Conservation (phyloP, 2,113 vertebrate genomes). For the Corythoichthys haematopterus region DNA sequence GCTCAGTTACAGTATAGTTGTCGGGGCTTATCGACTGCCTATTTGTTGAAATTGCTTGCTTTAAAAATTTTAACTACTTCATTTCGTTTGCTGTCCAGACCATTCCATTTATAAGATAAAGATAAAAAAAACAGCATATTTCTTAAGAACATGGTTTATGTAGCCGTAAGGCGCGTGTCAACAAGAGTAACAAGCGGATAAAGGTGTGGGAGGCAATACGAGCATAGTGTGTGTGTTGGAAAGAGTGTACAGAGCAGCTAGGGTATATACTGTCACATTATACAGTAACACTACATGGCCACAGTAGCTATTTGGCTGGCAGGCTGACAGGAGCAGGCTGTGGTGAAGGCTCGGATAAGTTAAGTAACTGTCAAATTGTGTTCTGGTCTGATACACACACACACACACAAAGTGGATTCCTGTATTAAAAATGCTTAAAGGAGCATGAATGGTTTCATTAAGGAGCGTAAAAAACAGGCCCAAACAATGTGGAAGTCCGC, state of each 20-base stretch:
- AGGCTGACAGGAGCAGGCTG: slow-evolving; percentile 21
- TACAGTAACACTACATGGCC: slow-evolving; percentile 20
- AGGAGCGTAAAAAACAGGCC: not conserved
- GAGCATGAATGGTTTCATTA: slow-evolving; percentile 4
- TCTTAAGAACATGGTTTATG: not conserved
- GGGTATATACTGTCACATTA: slow-evolving; percentile 23
- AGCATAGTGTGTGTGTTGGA: slow-evolving; percentile 27
- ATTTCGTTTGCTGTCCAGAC: not conserved
- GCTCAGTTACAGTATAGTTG: too few species aligned
- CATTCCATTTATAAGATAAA: not conserved
- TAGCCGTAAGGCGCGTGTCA: slow-evolving; percentile 13
- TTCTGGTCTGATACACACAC: slow-evolving; percentile 1
- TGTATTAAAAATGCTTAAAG: slow-evolving; percentile 11
- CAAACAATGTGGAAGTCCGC: not conserved
- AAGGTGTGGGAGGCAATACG: slow-evolving; percentile 33
- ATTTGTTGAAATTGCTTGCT: not conserved
- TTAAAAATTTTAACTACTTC: not conserved
- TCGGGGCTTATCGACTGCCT: not conserved
- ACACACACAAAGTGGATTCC: not conserved
- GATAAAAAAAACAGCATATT: not conserved
- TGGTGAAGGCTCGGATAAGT: not conserved
- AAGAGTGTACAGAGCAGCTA: slow-evolving; percentile 26
- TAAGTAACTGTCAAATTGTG: slow-evolving; percentile 9
- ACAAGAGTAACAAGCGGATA: slow-evolving; percentile 27
- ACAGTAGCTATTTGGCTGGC: slow-evolving; percentile 18